Percentiles rank a stretch among this genome's conserved stretches.
Evolutionary conservation across 2,888 invertebrate genomes (phyloP).

Genomic region (Amphipoea lucens): DNA sequence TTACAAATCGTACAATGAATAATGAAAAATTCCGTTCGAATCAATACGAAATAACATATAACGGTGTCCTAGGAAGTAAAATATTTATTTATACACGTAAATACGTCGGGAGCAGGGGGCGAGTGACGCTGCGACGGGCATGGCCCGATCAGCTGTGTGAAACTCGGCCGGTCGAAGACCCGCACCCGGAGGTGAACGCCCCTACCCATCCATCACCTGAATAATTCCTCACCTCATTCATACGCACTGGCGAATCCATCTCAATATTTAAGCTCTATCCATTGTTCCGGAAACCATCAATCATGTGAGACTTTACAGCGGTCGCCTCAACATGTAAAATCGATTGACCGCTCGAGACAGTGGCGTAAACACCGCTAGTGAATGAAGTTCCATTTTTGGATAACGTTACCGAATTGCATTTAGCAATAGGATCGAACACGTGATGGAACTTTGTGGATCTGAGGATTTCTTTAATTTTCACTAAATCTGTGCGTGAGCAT

Average conservation of each 20-base stretch:
- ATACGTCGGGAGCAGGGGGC: slow-evolving; percentile 66
- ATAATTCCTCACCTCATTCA: slow-evolving; percentile 87
- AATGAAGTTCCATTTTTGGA: slow-evolving; percentile 67
- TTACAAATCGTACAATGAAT: background rate
- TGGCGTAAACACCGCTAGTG: slow-evolving; percentile 66
- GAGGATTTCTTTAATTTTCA: background rate
- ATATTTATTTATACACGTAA: slow-evolving; percentile 76
- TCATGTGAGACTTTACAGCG: slow-evolving; percentile 67
- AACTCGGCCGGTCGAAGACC: slow-evolving; percentile 88
- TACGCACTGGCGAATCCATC: slow-evolving; percentile 84
- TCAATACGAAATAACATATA: slow-evolving; percentile 62
- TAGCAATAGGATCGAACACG: slow-evolving; percentile 28
- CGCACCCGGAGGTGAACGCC: slow-evolving; percentile 81
- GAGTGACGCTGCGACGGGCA: slow-evolving; percentile 66
- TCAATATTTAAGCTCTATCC: slow-evolving; percentile 81
- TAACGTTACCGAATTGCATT: slow-evolving; percentile 42
- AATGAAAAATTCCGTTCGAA: slow-evolving; percentile 20
- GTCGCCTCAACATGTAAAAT: slow-evolving; percentile 70
- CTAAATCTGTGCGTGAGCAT: background rate
- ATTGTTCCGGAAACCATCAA: slow-evolving; percentile 83
- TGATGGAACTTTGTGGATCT: background rate
- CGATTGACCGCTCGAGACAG: slow-evolving; percentile 60
- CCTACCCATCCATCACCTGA: slow-evolving; percentile 82
- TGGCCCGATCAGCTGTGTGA: slow-evolving; percentile 84
- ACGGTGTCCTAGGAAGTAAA: slow-evolving; percentile 72